These are phyloP conservation scores for Montipora foliosa DNA, from an alignment of 64 coral and sea anemone genomes.

Conservation along the genomic window DNA sequence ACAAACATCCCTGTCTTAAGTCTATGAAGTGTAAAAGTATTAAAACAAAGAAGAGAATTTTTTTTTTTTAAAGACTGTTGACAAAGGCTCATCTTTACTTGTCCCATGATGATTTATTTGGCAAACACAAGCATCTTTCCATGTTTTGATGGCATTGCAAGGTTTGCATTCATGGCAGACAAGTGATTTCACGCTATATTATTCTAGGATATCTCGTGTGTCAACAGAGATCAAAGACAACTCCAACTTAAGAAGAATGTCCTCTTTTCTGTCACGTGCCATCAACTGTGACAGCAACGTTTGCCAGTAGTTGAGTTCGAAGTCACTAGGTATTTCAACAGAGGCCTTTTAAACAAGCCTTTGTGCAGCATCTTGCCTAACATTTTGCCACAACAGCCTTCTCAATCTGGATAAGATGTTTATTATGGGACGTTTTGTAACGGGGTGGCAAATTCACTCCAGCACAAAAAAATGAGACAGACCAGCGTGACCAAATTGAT, in stretches of 20 bases:
- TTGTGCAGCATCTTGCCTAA: conserved; percentile 52
- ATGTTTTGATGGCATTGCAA: neutral
- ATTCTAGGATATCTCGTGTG: conserved; percentile 40
- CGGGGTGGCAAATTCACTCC: conserved; percentile 66
- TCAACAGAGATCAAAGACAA: conserved; percentile 61
- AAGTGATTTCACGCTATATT: conserved; percentile 51
- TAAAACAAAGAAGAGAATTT: too few species aligned
- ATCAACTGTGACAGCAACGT: conserved; percentile 51
- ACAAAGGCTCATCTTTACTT: too few species aligned
- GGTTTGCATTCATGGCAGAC: conserved; percentile 40
- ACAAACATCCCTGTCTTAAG: too few species aligned
- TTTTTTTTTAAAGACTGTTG: too few species aligned
- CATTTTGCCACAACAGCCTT: conserved; percentile 20
- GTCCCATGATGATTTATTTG: conserved; percentile 43
- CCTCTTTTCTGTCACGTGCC: conserved; percentile 77
- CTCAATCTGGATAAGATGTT: conserved; percentile 47
- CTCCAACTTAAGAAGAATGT: conserved; percentile 35
- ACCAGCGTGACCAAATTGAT: conserved; percentile 51
- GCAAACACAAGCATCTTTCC: conserved; percentile 37
- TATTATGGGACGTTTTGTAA: conserved; percentile 56
- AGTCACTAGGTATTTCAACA: conserved; percentile 44
- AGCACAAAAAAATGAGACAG: conserved; percentile 66
- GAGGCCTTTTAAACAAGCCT: conserved; percentile 37
- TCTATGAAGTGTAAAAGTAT: too few species aligned
- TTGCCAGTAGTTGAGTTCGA: neutral